Evolutionary conservation across 1,140 invertebrate species (phyloP).

Genomic region (Drosophila nikananu): DNA sequence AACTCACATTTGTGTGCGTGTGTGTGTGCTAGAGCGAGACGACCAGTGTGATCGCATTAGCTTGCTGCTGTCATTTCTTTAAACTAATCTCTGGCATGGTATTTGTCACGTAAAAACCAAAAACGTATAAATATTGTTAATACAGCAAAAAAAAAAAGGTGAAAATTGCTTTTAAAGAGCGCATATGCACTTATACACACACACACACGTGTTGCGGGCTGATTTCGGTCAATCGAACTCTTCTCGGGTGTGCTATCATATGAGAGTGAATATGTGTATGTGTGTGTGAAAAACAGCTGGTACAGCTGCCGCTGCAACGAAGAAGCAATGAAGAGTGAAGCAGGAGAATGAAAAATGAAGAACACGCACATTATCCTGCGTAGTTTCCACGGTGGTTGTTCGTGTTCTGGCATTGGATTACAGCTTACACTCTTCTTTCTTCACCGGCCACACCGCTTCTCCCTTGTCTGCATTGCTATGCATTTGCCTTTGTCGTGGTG

Average conservation of each 20-base stretch:
- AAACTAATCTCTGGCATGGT: conserved; percentile 59
- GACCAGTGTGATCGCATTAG: conserved; percentile 63
- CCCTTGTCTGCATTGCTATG: conserved; percentile 70
- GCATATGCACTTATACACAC: background rate
- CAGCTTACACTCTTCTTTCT: conserved; percentile 38
- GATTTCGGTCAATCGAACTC: conserved; percentile 31
- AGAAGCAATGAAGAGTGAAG: background rate
- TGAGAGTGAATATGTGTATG: background rate
- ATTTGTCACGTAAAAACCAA: conserved; percentile 71
- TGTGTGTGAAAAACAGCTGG: conserved; percentile 69
- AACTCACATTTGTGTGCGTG: conserved; percentile 66
- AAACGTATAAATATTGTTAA: conserved; percentile 45
- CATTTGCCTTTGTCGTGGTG: conserved; percentile 54
- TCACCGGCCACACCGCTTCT: background rate
- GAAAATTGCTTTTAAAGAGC: conserved; percentile 5
- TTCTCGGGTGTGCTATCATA: conserved; percentile 9
- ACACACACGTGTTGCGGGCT: conserved; percentile 36
- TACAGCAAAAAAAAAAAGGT: conserved; percentile 10
- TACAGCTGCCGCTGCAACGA: conserved; percentile 60
- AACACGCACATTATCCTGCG: conserved; percentile 52
- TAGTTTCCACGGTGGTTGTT: conserved; percentile 60
- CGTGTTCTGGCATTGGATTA: conserved; percentile 58
- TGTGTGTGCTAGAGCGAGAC: conserved; percentile 59
- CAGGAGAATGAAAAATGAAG: background rate
- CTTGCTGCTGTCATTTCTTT: conserved; percentile 69